These are phyloP conservation scores for Drosophila arawakana DNA, from an alignment of 1,140 invertebrate species.

Conservation along the genomic window DNA sequence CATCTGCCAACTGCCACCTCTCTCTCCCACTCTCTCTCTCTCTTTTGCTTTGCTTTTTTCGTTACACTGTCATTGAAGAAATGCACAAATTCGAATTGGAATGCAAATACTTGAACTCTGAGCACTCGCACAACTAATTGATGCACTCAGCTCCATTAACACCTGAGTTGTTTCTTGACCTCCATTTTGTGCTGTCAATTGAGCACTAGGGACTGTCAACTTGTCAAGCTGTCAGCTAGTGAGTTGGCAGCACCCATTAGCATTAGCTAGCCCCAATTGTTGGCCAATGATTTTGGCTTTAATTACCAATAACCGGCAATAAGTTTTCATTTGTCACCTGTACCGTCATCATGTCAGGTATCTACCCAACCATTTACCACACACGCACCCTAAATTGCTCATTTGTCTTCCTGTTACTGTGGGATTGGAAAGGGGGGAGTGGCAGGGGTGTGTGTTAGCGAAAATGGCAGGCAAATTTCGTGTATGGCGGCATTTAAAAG, in stretches of 20 bases:
- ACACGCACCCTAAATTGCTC: slow-evolving; percentile 46
- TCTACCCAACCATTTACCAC: not conserved
- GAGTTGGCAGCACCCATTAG: slow-evolving; percentile 5
- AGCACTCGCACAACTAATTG: slow-evolving; percentile 30
- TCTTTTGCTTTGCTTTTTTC: not conserved
- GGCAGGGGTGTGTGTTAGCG: slow-evolving; percentile 10
- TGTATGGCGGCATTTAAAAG: slow-evolving; percentile 67
- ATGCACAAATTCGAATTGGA: not conserved
- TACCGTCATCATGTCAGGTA: not conserved
- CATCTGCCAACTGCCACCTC: not conserved
- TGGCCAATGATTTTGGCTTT: slow-evolving; percentile 29
- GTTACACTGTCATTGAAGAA: not conserved
- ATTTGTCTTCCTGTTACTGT: slow-evolving; percentile 62
- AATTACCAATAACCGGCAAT: slow-evolving; percentile 23
- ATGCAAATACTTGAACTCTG: slow-evolving; percentile 1
- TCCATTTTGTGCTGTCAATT: slow-evolving; percentile 21
- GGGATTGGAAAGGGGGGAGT: not conserved
- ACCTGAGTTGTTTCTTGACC: slow-evolving; percentile 24
- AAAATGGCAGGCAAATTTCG: not conserved
- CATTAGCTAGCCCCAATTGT: slow-evolving; percentile 3
- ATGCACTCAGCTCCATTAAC: slow-evolving; percentile 23
- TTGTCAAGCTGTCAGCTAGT: slow-evolving; percentile 11
- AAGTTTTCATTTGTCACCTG: slow-evolving; percentile 24
- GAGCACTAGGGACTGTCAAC: not conserved
- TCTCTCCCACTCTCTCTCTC: not conserved